Evolutionary conservation across 2,888 invertebrate species (phyloP).

Genomic region (Diabrotica balteata): DNA sequence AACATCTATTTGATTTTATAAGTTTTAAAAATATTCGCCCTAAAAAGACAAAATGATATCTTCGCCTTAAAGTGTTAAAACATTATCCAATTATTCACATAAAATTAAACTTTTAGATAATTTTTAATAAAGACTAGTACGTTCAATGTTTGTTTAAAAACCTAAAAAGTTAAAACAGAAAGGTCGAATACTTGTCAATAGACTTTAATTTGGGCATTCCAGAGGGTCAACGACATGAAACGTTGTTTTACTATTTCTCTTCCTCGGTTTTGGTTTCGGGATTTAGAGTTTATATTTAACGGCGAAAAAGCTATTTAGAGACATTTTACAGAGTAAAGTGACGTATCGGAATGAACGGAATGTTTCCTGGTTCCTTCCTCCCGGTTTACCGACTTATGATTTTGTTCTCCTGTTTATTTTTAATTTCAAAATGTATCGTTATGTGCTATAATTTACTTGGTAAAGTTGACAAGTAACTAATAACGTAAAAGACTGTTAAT

Average conservation of each 20-base stretch:
- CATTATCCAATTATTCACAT: too few species aligned
- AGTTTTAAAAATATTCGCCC: too few species aligned
- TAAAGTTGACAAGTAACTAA: too few species aligned
- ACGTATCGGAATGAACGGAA: slow-evolving; percentile 20
- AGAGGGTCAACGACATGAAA: slow-evolving; percentile 21
- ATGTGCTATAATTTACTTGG: too few species aligned
- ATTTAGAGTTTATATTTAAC: slow-evolving; percentile 22
- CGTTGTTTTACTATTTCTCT: slow-evolving; percentile 4
- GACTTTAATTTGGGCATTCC: slow-evolving; percentile 23
- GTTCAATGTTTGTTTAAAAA: background rate
- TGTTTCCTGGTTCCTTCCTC: slow-evolving; percentile 18
- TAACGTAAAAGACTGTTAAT: too few species aligned
- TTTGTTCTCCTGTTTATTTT: background rate
- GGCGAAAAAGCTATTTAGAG: slow-evolving; percentile 25
- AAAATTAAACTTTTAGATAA: too few species aligned
- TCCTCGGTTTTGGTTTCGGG: slow-evolving; percentile 10
- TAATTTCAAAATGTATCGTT: background rate
- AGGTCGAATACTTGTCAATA: slow-evolving; percentile 9
- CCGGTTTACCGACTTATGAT: slow-evolving; percentile 8
- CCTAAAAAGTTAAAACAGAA: background rate
- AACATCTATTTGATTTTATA: too few species aligned
- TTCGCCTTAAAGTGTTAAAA: too few species aligned
- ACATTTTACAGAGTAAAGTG: slow-evolving; percentile 17
- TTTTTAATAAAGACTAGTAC: too few species aligned
- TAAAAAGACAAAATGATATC: too few species aligned